phyloP scores from a whole-genome alignment of 2,113 vertebrate genomes.

The Microcebus murinus region DNA sequence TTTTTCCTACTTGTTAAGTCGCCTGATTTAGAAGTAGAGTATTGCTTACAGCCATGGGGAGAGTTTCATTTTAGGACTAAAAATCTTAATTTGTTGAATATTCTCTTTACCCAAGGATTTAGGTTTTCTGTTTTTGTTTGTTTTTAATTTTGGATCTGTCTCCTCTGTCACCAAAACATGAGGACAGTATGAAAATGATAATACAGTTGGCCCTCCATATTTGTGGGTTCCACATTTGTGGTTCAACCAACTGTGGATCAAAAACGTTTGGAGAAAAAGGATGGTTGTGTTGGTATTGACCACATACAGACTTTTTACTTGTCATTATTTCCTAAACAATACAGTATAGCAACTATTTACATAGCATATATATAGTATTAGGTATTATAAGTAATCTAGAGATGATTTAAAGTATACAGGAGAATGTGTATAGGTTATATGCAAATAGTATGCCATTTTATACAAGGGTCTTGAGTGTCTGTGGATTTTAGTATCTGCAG shows the following conservation, averaged over 20 bases:
- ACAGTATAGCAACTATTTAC: not conserved
- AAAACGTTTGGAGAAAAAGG: not conserved
- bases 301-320: not conserved
- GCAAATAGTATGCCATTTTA: not conserved
- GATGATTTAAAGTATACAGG: not conserved
- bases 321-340: not conserved
- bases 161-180: not conserved
- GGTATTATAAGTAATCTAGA: not conserved
- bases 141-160: conserved; percentile 25
- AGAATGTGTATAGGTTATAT: not conserved
- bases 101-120: not conserved
- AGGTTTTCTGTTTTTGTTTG: not conserved
- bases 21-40: not conserved
- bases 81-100: not conserved
- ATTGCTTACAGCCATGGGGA: not conserved
- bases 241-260: not conserved
- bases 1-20: not conserved
- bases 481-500: not conserved
- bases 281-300: not conserved
- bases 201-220: not conserved
- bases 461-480: not conserved
- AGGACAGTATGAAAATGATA: not conserved
- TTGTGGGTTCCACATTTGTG: not conserved
- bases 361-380: not conserved
- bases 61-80: not conserved